phyloP scores from a whole-genome alignment of 2,797 vertebrate species.

The Podarcis lilfordi region DNA sequence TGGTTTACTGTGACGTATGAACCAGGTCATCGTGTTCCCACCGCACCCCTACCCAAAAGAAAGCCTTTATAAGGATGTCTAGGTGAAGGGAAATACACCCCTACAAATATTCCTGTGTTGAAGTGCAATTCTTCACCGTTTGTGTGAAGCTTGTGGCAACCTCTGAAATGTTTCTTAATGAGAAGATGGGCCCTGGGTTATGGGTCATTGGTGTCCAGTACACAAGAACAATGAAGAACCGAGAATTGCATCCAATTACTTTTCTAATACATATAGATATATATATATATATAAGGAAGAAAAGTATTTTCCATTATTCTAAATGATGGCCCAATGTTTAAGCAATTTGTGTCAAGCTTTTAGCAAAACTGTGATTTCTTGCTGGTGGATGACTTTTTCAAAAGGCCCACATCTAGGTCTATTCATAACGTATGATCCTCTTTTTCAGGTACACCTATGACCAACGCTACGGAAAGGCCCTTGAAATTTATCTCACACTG shows the following conservation, averaged over 20 bases:
- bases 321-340: conserved; percentile 11
- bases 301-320: conserved; percentile 10
- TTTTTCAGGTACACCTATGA: conserved; percentile 93
- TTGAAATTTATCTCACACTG: conserved; percentile 95
- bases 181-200: conserved; percentile 2
- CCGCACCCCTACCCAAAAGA: not conserved
- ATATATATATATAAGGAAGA: not conserved
- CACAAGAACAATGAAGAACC: not conserved
- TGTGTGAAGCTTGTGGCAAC: not conserved
- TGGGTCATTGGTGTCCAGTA: not conserved
- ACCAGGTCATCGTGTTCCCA: not conserved
- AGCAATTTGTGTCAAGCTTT: conserved; percentile 10
- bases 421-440: not conserved
- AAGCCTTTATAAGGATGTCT: not conserved
- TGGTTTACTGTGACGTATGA: no score
- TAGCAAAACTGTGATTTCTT: conserved; percentile 2
- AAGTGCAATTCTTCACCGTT: conserved; percentile 1
- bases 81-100: not conserved
- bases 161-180: conserved; percentile 12
- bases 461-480: conserved; percentile 94
- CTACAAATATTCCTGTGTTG: not conserved
- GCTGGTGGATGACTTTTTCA: conserved; percentile 1
- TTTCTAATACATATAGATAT: not conserved
- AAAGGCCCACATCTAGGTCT: not conserved
- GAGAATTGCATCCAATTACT: conserved; percentile 9